phyloP scores from a whole-genome alignment of 2,888 invertebrate species.

The Athripsodes cinereus region DNA sequence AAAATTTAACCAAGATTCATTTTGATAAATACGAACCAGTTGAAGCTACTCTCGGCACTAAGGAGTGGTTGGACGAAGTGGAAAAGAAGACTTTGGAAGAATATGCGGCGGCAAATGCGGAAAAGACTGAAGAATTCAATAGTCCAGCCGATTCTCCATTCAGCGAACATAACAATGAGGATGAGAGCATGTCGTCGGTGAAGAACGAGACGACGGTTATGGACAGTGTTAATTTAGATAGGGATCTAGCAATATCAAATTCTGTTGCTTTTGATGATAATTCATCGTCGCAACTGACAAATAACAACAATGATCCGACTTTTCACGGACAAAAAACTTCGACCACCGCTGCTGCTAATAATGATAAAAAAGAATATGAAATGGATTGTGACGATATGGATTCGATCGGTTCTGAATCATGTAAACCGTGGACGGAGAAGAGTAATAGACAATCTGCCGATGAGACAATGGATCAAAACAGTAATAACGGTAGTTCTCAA shows the following conservation, averaged over 20 bases:
- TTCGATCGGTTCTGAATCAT: constrained; percentile 5
- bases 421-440: not conserved
- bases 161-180: constrained; percentile 30
- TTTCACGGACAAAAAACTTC: no score
- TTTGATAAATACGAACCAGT: constrained; percentile 38
- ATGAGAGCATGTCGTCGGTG: not conserved
- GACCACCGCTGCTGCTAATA: no score
- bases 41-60: constrained; percentile 26
- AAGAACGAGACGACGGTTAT: constrained; percentile 18
- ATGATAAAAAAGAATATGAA: constrained; percentile 2
- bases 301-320: constrained; percentile 17
- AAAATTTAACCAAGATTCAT: constrained; percentile 39
- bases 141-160: constrained; percentile 37
- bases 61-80: constrained; percentile 22
- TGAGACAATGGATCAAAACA: not conserved
- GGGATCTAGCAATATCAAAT: constrained; percentile 15
- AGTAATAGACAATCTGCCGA: not conserved
- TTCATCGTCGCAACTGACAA: constrained; percentile 1
- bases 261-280: constrained; percentile 5
- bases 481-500: not conserved
- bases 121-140: constrained; percentile 17
- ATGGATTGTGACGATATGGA: constrained; percentile 10
- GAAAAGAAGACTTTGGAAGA: constrained; percentile 13
- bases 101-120: not conserved
- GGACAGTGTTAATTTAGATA: constrained; percentile 23